Percentiles rank a stretch among this genome's conserved stretches.
These are phyloP conservation scores for Drosophila buzzatii DNA, from an alignment of 2,888 invertebrate species.

Conservation along the genomic window DNA sequence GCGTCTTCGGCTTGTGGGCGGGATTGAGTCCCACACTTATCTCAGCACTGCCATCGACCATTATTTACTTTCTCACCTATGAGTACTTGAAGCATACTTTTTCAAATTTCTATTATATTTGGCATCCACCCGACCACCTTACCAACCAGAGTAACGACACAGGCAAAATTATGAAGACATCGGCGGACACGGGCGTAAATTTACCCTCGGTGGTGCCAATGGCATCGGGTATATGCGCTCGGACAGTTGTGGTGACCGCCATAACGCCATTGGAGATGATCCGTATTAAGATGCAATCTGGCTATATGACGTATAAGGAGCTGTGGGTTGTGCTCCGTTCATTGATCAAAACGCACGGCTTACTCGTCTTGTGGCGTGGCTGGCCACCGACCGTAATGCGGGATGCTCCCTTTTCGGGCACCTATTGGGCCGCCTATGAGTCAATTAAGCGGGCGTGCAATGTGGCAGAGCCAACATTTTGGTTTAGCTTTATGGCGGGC, in stretches of 20 bases:
- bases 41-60: conserved; percentile 97
- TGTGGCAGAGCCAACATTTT: conserved; percentile 67
- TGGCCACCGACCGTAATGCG: conserved; percentile 73
- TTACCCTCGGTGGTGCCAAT: conserved; percentile 87
- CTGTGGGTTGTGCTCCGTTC: conserved; percentile 86
- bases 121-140: not conserved
- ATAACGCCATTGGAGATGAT: conserved; percentile 97
- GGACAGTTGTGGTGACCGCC: conserved; percentile 91
- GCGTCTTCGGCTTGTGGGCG: conserved; percentile 96
- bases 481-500: conserved; percentile 65
- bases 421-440: conserved; percentile 96
- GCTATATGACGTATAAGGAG: conserved; percentile 90
- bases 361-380: conserved; percentile 92
- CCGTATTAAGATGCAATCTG: conserved; percentile 98
- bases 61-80: conserved; percentile 97
- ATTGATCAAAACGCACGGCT: conserved; percentile 89
- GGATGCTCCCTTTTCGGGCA: conserved; percentile 86
- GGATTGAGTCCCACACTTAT: conserved; percentile 97
- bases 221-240: conserved; percentile 92
- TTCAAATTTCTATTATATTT: conserved; percentile 77
- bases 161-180: not conserved
- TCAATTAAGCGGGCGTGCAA: conserved; percentile 88
- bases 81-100: conserved; percentile 92
- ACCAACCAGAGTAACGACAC: not conserved
- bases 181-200: not conserved